Evolutionary conservation across 2,888 invertebrate genomes (phyloP), one percentile per base, ranked within the genome.

Genomic region (Julus scandinavius): DNA sequence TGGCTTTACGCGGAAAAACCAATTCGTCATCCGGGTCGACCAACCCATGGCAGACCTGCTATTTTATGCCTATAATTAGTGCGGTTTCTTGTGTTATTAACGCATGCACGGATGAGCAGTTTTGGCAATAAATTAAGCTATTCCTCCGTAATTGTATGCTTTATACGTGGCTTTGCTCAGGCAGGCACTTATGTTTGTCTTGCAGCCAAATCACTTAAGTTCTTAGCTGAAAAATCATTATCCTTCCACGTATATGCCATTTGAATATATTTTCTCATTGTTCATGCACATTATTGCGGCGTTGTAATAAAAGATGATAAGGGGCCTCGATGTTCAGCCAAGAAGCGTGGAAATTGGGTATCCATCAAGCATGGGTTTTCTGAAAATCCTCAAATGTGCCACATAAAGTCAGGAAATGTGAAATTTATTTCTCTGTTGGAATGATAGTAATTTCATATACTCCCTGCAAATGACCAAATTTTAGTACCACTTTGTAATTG

Each of bases 401-500:
- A 20, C 72, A 72, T 72, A 29, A 29, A 72, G 29, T 72, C 29
- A n/a, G 72, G 72, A 72, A 72, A 29, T 72, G 72, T 72, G 9
- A 29, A 72, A 72, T 72, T 72, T 72, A 72, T 72, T 72, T n/a
- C 72, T 72, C 29, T 29, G 72, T 11, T 11, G 72, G 29, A 72
- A 72, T 72, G 72, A 72, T 72, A 72, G 72, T 29, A 29, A 20
- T 72, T 72, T 72, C 72, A 29, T 72, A 29, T 72, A 72, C n/a
- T 72, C 9, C 2, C 20, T 6, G 4, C 9, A 63, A 72, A 2
- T 72, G 20, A 9, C 9, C 5, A 2, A 72, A 29, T 72, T 87
- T 87, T 13, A 85, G 41, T 58, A 50, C 86, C 50, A 17, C 89
- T 86, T 41, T 88, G 72, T 9, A 2, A 72, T 63, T 63, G 63